phyloP scores from a whole-genome alignment of 2,888 invertebrate species.

The Eurytoma adleriae region DNA sequence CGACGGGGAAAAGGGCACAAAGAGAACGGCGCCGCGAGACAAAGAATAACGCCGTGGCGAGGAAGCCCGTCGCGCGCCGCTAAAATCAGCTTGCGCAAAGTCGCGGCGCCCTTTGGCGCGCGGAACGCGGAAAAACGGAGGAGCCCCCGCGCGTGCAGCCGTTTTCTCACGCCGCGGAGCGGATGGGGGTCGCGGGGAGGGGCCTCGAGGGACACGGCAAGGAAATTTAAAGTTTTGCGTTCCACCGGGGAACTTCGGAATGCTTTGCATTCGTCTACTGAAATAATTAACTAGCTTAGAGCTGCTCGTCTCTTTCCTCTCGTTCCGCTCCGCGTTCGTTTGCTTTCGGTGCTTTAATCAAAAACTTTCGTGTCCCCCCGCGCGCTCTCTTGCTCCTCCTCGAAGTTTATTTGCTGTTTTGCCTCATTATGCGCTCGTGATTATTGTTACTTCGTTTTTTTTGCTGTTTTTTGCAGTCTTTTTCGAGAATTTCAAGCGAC shows the following conservation, averaged over 20 bases:
- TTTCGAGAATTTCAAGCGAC: constrained; percentile 24
- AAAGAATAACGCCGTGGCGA: background rate
- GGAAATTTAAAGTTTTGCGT: constrained; percentile 52
- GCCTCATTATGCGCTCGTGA: constrained; percentile 54
- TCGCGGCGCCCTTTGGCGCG: background rate
- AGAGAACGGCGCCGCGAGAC: too few species aligned
- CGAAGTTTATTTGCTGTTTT: constrained; percentile 45
- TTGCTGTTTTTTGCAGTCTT: too few species aligned
- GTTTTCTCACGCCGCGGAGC: too few species aligned
- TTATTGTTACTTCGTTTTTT: constrained; percentile 21
- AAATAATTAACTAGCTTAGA: constrained; percentile 57
- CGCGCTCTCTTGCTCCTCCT: constrained; percentile 32
- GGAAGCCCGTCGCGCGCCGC: background rate
- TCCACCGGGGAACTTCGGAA: constrained; percentile 34
- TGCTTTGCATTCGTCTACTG: constrained; percentile 53
- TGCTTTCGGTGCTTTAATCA: constrained; percentile 53
- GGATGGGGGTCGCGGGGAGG: too few species aligned
- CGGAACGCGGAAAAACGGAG: background rate
- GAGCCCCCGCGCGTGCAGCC: background rate
- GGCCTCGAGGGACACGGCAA: constrained; percentile 7
- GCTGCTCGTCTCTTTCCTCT: constrained; percentile 29
- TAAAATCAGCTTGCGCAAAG: background rate
- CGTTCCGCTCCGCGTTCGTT: constrained; percentile 35
- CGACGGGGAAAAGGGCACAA: too few species aligned
- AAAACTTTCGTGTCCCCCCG: constrained; percentile 53